Base-by-base conservation (phyloP, 1,140 invertebrate genomes). In the Pogonomyrmex californicus region DNA sequence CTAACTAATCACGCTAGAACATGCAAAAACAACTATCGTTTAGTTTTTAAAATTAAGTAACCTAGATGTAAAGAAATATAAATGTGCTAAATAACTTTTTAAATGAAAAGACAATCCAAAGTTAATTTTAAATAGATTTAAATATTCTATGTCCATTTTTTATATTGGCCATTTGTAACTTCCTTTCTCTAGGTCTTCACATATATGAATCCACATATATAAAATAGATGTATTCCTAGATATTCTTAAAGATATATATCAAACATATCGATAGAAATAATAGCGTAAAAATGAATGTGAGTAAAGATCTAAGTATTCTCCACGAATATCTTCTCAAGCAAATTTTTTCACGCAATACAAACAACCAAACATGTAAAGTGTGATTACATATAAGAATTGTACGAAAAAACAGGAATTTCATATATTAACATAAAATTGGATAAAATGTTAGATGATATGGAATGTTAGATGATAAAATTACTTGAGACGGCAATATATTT, bases 401-500 rank as follows among this genome's bases (percentile, higher is more conserved):
- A 33, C 4, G 58, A 76, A 81, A 9, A 30, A 77, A 71, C 47
- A 47, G 33, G 23, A 51, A 10, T 68, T 82, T 88, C 41, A 70
- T 60, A 47, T 73, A 49, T 23, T 23, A 23, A 23, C 47, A 12
- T 49, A 12, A 30, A 51, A 71, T 41, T 54, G 47, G 30, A 87
- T 60, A 38, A 70, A 23, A 47, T 86, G 47, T 78, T 87, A 73
- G 30, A 33, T 58, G 23, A 1, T 41, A 56, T 23, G 23, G 23
- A 23, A 47, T 86, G 47, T 78, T 87, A 73, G 30, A 33, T 58
- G 23, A 1, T 41, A 56, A 23, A 68, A 81, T 68, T 30, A 41
- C 54, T 66, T 30, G 5, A 17, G 41, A 81, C 12, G 41, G 41
- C 38, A 75, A 90, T 90, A 70, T 70, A 88, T 78, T 87, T 87